These are phyloP conservation scores for Coecobrya sp. DNA, from an alignment of 2,888 invertebrate species.

Conservation along the genomic window DNA sequence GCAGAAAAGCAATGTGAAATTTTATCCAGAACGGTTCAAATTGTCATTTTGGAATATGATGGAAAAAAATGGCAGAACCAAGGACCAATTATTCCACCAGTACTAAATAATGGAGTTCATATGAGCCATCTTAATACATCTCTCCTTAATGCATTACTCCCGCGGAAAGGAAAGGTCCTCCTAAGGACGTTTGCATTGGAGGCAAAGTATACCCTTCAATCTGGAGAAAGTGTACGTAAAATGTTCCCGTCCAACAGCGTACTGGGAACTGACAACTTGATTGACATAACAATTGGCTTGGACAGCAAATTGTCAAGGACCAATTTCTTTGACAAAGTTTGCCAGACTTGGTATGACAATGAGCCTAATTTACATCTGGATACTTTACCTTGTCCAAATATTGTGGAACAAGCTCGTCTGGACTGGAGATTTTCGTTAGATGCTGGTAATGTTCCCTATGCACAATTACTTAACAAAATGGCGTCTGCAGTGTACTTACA, in stretches of 20 bases:
- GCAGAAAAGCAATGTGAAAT: neutral
- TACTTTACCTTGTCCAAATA: slow-evolving; percentile 29
- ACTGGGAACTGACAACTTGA: neutral
- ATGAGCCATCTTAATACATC: slow-evolving; percentile 14
- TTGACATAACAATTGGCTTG: neutral
- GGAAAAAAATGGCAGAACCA: slow-evolving; percentile 37
- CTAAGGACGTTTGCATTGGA: slow-evolving; percentile 12
- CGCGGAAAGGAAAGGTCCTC: neutral
- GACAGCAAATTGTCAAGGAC: neutral
- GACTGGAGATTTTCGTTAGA: slow-evolving; percentile 51
- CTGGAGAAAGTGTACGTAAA: neutral
- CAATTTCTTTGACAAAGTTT: neutral
- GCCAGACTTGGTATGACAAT: slow-evolving; percentile 6
- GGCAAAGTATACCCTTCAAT: neutral
- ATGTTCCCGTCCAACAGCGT: neutral
- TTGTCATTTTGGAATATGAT: slow-evolving; percentile 46
- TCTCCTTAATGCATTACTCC: neutral
- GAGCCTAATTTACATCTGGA: neutral
- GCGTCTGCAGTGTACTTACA: neutral
- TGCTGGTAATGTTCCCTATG: neutral
- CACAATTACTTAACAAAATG: neutral
- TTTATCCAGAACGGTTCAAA: neutral
- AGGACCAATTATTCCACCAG: neutral
- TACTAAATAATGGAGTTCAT: slow-evolving; percentile 48
- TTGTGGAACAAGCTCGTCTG: slow-evolving; percentile 1